phyloP scores from a whole-genome alignment of 1,140 invertebrate genomes.

The Drosophila watanabei region DNA sequence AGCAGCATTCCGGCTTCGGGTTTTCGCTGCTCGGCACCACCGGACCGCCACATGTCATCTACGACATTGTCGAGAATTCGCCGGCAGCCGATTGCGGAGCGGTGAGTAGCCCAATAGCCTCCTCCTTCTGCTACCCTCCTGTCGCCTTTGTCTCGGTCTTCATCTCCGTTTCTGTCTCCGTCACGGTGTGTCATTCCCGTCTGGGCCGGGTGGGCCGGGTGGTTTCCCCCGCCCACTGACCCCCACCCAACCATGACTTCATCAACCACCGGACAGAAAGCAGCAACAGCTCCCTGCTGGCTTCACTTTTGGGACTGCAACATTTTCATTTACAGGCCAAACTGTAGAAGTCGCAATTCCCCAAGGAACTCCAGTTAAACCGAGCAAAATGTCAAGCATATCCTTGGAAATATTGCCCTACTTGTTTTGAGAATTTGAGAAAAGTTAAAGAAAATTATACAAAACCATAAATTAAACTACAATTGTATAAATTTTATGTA shows the following conservation, averaged over 20 bases:
- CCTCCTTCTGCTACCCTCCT: neutral
- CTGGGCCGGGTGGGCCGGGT: constrained; percentile 36
- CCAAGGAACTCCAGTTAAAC: neutral
- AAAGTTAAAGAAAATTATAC: neutral
- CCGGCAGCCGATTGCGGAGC: constrained; percentile 94
- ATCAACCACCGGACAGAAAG: constrained; percentile 41
- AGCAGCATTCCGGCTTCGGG: constrained; percentile 93
- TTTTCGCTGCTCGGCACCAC: constrained; percentile 95
- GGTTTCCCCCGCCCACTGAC: constrained; percentile 7
- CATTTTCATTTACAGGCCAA: constrained; percentile 24
- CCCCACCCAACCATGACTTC: constrained; percentile 38
- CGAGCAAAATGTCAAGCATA: neutral
- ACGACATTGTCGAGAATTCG: constrained; percentile 96
- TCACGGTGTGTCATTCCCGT: constrained; percentile 41
- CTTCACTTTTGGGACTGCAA: constrained; percentile 38
- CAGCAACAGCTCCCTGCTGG: constrained; percentile 37
- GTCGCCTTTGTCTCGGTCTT: constrained; percentile 5
- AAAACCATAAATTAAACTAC: too few species aligned
- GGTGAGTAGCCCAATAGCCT: constrained; percentile 87
- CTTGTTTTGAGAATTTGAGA: neutral
- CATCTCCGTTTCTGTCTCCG: constrained; percentile 16
- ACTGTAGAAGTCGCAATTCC: constrained; percentile 7
- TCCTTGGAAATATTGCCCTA: neutral
- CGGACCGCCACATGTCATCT: constrained; percentile 95
- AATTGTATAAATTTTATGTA: too few species aligned